These are phyloP conservation scores for Armadillidium nasatum DNA, from an alignment of 1,140 invertebrate genomes.

Conservation along the genomic window DNA sequence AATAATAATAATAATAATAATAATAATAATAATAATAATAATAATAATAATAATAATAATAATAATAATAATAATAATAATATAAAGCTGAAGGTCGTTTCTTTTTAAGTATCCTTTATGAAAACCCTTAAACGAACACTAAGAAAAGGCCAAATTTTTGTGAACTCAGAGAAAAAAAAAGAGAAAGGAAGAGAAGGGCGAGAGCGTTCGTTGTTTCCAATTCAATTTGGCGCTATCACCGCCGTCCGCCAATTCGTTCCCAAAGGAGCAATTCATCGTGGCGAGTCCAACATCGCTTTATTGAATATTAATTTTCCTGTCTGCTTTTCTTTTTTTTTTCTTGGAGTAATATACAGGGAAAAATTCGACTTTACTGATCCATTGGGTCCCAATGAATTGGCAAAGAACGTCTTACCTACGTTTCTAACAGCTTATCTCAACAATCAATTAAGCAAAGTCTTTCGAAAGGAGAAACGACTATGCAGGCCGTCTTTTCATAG, in stretches of 20 bases:
- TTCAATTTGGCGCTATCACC: constrained; percentile 11
- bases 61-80: no score
- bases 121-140: no score
- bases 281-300: constrained; percentile 3
- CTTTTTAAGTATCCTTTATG: no score
- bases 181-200: neutral
- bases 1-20: no score
- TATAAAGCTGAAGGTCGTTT: no score
- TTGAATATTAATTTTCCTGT: constrained; percentile 6
- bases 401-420: neutral
- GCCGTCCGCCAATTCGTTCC: neutral
- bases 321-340: neutral
- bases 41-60: no score
- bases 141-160: no score
- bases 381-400: neutral
- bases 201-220: neutral
- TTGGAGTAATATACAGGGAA: neutral
- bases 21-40: no score
- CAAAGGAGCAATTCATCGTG: neutral
- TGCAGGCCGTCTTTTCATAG: neutral
- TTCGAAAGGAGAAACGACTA: neutral
- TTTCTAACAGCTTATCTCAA: neutral
- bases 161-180: neutral
- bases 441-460: neutral
- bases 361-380: neutral